phyloP scores from a whole-genome alignment of 1,140 invertebrate species.

The Galleria mellonella region DNA sequence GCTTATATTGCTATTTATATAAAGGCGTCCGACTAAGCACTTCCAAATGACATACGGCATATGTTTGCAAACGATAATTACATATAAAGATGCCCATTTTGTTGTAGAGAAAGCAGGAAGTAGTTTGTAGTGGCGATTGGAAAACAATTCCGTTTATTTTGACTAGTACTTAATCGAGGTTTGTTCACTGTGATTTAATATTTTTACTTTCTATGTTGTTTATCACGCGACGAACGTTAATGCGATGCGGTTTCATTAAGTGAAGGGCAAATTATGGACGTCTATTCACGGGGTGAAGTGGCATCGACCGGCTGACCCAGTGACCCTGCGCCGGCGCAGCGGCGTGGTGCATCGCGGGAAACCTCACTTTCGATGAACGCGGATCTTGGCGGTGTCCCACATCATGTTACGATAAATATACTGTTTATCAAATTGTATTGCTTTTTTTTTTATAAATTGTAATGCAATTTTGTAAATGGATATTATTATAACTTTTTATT shows the following conservation, averaged over 20 bases:
- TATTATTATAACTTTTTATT: no score
- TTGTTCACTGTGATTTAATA: not conserved
- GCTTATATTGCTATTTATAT: constrained; percentile 11
- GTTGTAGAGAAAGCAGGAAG: constrained; percentile 2
- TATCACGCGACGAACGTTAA: not conserved
- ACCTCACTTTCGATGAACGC: constrained; percentile 48
- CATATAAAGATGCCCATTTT: not conserved
- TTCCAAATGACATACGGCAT: constrained; percentile 8
- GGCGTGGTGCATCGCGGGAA: constrained; percentile 28
- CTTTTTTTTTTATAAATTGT: no score
- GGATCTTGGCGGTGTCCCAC: constrained; percentile 39
- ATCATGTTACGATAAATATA: constrained; percentile 28
- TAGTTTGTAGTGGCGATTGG: constrained; percentile 3
- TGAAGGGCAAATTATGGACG: constrained; percentile 2
- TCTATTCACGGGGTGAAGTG: constrained; percentile 13
- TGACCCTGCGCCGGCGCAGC: constrained; percentile 28
- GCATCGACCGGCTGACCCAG: constrained; percentile 41
- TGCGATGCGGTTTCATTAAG: not conserved
- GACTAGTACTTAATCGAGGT: not conserved
- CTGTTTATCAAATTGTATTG: no score
- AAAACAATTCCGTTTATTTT: constrained; percentile 6
- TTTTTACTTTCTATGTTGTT: not conserved
- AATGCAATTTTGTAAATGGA: no score
- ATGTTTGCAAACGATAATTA: constrained; percentile 2
- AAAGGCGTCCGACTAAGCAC: constrained; percentile 1